These are phyloP conservation scores for Zaprionus lineosus DNA, from an alignment of 2,888 invertebrate genomes.

Conservation along the genomic window DNA sequence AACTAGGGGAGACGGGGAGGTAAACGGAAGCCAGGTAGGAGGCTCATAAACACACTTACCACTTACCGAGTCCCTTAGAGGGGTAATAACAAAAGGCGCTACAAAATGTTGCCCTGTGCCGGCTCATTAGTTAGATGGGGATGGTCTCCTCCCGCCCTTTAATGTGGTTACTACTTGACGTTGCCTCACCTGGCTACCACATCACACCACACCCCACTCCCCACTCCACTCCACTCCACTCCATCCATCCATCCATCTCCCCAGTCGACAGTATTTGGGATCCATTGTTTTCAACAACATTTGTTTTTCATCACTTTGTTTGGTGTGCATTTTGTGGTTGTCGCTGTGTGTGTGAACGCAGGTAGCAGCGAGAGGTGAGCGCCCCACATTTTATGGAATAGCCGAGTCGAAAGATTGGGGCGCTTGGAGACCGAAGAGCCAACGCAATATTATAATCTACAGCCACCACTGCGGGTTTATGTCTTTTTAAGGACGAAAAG, in stretches of 20 bases:
- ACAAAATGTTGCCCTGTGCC: conserved; percentile 40
- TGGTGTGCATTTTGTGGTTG: conserved; percentile 54
- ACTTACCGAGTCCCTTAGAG: conserved; percentile 35
- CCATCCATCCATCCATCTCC: background rate
- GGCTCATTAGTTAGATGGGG: conserved; percentile 23
- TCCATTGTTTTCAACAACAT: conserved; percentile 71
- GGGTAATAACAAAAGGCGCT: conserved; percentile 39
- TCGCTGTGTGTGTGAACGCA: background rate
- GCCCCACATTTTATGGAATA: too few species aligned
- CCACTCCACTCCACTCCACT: background rate
- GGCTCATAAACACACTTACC: conserved; percentile 60
- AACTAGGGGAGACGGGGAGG: background rate
- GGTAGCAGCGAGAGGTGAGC: too few species aligned
- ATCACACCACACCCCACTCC: too few species aligned
- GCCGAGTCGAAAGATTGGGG: too few species aligned
- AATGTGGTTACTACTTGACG: conserved; percentile 71
- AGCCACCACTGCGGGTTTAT: conserved; percentile 60
- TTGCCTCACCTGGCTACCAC: conserved; percentile 33
- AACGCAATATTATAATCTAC: conserved; percentile 59
- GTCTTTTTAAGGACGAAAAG: conserved; percentile 37
- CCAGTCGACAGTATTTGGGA: conserved; percentile 60
- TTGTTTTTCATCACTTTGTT: conserved; percentile 75
- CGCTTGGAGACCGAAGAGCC: too few species aligned
- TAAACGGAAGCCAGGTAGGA: background rate
- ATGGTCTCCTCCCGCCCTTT: conserved; percentile 21